Base-by-base conservation (phyloP, 2,888 invertebrate genomes). In the Antheraea yamamai region DNA sequence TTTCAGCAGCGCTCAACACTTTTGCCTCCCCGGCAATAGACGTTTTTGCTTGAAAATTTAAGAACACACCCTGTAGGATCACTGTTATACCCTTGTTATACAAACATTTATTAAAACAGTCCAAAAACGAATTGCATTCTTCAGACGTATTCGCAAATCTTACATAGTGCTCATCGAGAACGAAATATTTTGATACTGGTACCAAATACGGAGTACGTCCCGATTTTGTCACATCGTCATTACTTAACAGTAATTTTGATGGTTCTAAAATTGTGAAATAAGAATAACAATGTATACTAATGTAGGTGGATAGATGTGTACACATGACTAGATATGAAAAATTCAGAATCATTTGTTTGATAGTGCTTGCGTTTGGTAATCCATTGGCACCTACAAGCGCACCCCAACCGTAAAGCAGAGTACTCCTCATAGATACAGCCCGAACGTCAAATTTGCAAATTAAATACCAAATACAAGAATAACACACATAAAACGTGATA, bases 341-440 rank as follows among this genome's bases (percentile, higher is more conserved):
- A 66, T 92, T 91, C 7, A 93, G 70, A 30, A 89, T 79, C 79
- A 86, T 92, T 72, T 92, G 89, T 77, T 94, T 94, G 0, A 85
- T 55, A 20, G 89, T 85, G 58, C 75, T 84, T 1, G 92, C 82
- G 1, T 88, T 78, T 76, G 82, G 85, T 16, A 94, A 79, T 2
- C 88, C 83, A 2, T 86, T 77, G 0, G 89, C 81, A 2, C 92
- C 91, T 1, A 93, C 71, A 0, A 93, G 78, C 0, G 89, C 86
- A 18, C 94, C 93, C 88, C 88, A 93, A 64, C 87, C 81, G 74
- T 88, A 81, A 4, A 93, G 70, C 2, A 92, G 77, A 1, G 87
- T 88, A 52, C 85, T 78, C 6, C 74, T 80, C 0, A 89, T 74
- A 8, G 87, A 85, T 0, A 85, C 80, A 2, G 78, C 72, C 3